A percentile compares a stretch with the other conserved stretches of the same genome.
These are phyloP conservation scores for Stenoptilia bipunctidactyla DNA, from an alignment of 2,888 invertebrate species.

Conservation along the genomic window DNA sequence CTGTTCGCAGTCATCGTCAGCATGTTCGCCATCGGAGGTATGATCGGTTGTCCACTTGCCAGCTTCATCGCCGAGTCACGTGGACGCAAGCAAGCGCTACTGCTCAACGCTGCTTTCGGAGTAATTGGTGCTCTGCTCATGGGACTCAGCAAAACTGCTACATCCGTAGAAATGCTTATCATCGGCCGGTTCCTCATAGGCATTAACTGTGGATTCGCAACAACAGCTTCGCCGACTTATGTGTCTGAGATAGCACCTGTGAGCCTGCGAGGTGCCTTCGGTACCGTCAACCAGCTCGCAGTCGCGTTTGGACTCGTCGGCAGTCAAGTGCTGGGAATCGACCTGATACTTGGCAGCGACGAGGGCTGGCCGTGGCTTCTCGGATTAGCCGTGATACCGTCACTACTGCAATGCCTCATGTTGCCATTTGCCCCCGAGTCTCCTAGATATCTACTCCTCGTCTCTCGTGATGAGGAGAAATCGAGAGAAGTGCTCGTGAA, in stretches of 20 bases:
- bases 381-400: constrained; percentile 50
- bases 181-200: constrained; percentile 81
- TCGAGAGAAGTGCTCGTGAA: constrained; percentile 40
- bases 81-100: constrained; percentile 76
- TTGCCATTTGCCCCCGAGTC: constrained; percentile 55
- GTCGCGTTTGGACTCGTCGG: constrained; percentile 56
- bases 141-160: constrained; percentile 75
- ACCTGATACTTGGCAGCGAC: constrained; percentile 50
- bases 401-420: constrained; percentile 49
- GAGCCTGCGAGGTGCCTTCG: constrained; percentile 54
- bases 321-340: constrained; percentile 58
- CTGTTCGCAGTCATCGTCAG: constrained; percentile 78
- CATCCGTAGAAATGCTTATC: constrained; percentile 78
- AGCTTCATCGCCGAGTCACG: constrained; percentile 79
- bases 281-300: constrained; percentile 62
- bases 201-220: constrained; percentile 77
- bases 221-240: constrained; percentile 62
- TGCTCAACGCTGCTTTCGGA: constrained; percentile 75
- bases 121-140: constrained; percentile 75
- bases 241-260: constrained; percentile 62
- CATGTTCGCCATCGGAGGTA: constrained; percentile 83
- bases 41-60: constrained; percentile 82
- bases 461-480: constrained; percentile 45
- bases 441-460: constrained; percentile 52
- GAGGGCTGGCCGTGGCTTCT: constrained; percentile 62